Base-by-base conservation (phyloP, 2,113 vertebrate genomes). In the Megaceryle maxima region DNA sequence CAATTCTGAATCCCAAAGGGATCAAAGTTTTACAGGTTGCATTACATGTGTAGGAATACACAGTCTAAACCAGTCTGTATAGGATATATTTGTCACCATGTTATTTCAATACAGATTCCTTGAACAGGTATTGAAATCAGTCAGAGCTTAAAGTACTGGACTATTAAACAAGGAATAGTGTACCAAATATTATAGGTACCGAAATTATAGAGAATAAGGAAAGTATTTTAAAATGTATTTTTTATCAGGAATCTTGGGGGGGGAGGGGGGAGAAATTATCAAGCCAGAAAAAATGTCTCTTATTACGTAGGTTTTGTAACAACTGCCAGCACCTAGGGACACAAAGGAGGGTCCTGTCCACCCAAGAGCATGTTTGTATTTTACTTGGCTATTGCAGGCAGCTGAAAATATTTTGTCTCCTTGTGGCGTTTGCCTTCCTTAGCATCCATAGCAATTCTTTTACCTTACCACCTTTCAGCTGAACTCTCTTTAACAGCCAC, bases 1-100 rank as follows among this genome's bases (percentile, higher is more conserved):
- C 66, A 87, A 84, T 82, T 88, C 90, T 87, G 73, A 96, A 94
- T 84, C 88, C 69, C 88, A 94, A 84, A 77, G 74, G 93, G 64
- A 92, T 73, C 68, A 35, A 86, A 82, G 56, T 76, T 88, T 92
- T 94, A 93, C 6, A 74, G 90, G 86, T 50, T 66, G 44, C 24
- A 29, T 81, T 92, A 83, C 56, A 95, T 70, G 75, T 57, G 41
- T 46, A 88, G 62, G 72, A 95, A 96, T 63, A 43, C 4, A 8
- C 83, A 79, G 31, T 44, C 70, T 69, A 72, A 90, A 94, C 5
- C 20, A 13, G 39, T 25, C 46, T 68, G 12, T 51, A 46, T 26
- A 66, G 72, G 73, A 90, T 46, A 66, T 41, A 70, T 81, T 82
- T 83, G 53, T 35, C 29, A 63, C 72, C 60, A 64, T 4, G 2